Percentiles rank a stretch among this genome's conserved stretches.
Conservation (phyloP, 1,140 invertebrate genomes). For the Caenorhabditis latens region DNA sequence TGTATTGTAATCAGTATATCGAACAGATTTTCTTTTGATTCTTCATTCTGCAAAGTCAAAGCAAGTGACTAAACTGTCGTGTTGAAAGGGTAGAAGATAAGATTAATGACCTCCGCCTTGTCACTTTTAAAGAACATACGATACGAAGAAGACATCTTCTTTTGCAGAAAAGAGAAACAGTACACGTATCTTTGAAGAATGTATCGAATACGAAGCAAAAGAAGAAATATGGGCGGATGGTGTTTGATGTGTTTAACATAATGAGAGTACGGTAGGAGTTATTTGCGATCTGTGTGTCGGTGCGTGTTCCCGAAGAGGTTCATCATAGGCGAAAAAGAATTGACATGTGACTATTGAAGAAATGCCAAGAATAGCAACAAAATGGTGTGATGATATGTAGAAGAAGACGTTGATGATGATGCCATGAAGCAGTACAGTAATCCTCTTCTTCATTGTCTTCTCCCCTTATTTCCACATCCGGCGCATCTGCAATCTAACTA, state of each 20-base stretch:
- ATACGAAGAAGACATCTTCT: not conserved
- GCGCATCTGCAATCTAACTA: not conserved
- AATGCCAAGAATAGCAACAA: slow-evolving; percentile 38
- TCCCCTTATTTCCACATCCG: not conserved
- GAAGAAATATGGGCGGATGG: not conserved
- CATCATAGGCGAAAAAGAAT: not conserved
- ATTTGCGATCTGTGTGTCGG: not conserved
- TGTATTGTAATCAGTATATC: slow-evolving; percentile 26
- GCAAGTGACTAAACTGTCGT: not conserved
- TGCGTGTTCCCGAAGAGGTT: slow-evolving; percentile 29
- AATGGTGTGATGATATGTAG: slow-evolving; percentile 27
- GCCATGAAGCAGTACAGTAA: slow-evolving; percentile 4
- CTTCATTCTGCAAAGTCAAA: slow-evolving; percentile 1
- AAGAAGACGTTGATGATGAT: not conserved
- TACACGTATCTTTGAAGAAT: slow-evolving; percentile 33
- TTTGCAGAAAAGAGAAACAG: not conserved
- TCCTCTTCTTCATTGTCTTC: not conserved
- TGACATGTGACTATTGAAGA: slow-evolving; percentile 18
- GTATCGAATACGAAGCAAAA: not conserved
- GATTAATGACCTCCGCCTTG: slow-evolving; percentile 30
- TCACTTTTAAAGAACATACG: slow-evolving; percentile 50
- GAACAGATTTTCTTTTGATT: not conserved
- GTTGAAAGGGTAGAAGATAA: slow-evolving; percentile 5
- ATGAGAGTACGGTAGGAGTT: slow-evolving; percentile 33
- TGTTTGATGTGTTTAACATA: slow-evolving; percentile 37